Conservation (phyloP, 2,113 vertebrate species). For the Mohoua ochrocephala region DNA sequence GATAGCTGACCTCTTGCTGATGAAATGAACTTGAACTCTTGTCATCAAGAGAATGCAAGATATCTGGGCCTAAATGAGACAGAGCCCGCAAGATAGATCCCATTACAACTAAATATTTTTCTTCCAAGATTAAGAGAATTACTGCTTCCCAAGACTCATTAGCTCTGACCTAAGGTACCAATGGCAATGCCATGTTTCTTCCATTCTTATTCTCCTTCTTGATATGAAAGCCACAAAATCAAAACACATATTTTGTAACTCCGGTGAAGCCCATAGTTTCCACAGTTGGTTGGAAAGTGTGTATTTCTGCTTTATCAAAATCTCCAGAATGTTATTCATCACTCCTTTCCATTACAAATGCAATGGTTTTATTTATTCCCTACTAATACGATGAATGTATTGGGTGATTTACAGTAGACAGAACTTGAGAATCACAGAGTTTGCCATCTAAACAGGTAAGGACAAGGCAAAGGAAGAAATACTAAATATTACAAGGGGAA, state of each 20-base stretch:
- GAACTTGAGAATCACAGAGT: not conserved
- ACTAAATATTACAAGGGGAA: not conserved
- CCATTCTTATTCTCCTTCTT: not conserved
- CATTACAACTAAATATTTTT: not conserved
- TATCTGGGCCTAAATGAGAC: not conserved
- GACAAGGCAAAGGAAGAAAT: not conserved
- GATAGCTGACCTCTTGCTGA: not conserved
- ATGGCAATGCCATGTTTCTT: not conserved
- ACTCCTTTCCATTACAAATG: not conserved
- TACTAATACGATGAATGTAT: accelerated
- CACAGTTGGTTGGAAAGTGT: not conserved
- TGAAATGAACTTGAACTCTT: not conserved
- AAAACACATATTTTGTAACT: not conserved
- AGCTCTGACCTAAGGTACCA: not conserved
- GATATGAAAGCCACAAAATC: not conserved
- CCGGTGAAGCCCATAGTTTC: not conserved
- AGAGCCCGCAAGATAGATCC: not conserved
- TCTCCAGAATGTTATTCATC: not conserved
- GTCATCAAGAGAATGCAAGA: not conserved
- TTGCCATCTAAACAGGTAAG: not conserved
- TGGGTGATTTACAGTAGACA: not conserved
- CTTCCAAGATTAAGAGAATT: not conserved
- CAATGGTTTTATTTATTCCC: not conserved
- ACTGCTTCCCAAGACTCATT: not conserved
- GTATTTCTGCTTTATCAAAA: not conserved